Base-by-base conservation (phyloP, 2,797 vertebrate species). In the Tenualosa ilisha region DNA sequence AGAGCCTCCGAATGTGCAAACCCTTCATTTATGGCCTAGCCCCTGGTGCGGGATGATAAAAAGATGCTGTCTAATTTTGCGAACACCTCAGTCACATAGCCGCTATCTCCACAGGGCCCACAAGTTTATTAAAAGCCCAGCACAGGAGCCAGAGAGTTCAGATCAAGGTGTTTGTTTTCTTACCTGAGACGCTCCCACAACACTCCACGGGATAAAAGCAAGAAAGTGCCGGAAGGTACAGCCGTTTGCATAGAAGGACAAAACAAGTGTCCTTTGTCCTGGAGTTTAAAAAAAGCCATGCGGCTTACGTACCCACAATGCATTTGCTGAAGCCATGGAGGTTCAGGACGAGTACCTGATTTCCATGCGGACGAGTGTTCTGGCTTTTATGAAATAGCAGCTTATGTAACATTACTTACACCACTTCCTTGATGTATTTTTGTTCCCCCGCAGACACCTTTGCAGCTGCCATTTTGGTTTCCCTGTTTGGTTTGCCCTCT, bases 401-500 rank as follows among this genome's bases (percentile, higher is more conserved):
- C 85, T 86, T 82, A 89, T 75, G 88, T 89, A 89, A 94, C 93
- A 91, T 95, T 96, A 97, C 97, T 98, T 96, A 99, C 97, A 96
- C 95, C 93, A 96, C 96, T 96, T 97, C 97, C 97, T 97, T 98
- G 93, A 91, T 96, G 94, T 98, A 97, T 98, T 98, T 98, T 96
- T 98, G 94, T 87, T 98, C 95, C 98, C 98, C 95, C 98, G 99
- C 97, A 98, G 97, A 97, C 97, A 96, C 97, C 97, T 91, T 91
- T 91, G 94, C 96, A 94, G 97, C 96, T 94, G 97, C 94, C 97
- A 96, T 98, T 97, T 97, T 96, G 97, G 97, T 97, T 98, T 98
- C 96, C 97, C 96, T 97, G 98, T 99, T 98, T 97, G 97, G 97
- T 95, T 98, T 98, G 97, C 98, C 96, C 97, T 98, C 72, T 98